phyloP scores from a whole-genome alignment of 2,113 vertebrate species.

The Spermophilus dauricus region DNA sequence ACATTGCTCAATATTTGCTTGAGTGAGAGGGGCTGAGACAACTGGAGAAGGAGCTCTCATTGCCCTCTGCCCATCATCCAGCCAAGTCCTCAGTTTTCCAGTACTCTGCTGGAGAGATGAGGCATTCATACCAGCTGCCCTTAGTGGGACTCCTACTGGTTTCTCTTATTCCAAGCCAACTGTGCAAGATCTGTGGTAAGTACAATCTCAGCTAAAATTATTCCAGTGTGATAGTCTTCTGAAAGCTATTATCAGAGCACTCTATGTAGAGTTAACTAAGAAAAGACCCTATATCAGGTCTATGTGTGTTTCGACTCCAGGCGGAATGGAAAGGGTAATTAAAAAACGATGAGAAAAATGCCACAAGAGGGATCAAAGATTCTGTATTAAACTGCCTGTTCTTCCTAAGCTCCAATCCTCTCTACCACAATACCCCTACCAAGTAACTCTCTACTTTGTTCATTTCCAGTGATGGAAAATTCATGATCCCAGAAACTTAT shows the following conservation, averaged over 20 bases:
- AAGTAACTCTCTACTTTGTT: background rate
- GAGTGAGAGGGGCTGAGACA: background rate
- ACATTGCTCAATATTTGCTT: constrained; percentile 46
- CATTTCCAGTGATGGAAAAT: background rate
- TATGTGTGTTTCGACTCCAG: background rate
- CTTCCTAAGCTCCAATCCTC: background rate
- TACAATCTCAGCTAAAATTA: constrained; percentile 7
- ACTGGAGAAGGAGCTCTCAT: background rate
- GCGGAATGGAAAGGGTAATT: background rate
- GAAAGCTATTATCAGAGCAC: background rate
- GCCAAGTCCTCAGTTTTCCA: background rate
- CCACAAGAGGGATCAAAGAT: background rate
- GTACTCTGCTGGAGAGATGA: constrained; percentile 3
- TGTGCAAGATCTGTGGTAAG: constrained; percentile 55
- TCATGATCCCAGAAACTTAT: background rate
- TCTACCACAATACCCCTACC: background rate
- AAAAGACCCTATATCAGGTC: background rate
- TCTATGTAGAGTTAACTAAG: background rate
- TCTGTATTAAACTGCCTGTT: background rate
- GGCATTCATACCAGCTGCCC: background rate
- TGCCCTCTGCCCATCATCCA: background rate
- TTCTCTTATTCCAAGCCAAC: constrained; percentile 57
- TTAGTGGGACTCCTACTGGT: constrained; percentile 11
- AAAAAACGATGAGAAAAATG: background rate
- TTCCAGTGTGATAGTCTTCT: background rate